Evolutionary conservation across 2,888 invertebrate genomes (phyloP), one percentile per base, ranked within the genome.

Genomic region (Caradrina clavipalpis): DNA sequence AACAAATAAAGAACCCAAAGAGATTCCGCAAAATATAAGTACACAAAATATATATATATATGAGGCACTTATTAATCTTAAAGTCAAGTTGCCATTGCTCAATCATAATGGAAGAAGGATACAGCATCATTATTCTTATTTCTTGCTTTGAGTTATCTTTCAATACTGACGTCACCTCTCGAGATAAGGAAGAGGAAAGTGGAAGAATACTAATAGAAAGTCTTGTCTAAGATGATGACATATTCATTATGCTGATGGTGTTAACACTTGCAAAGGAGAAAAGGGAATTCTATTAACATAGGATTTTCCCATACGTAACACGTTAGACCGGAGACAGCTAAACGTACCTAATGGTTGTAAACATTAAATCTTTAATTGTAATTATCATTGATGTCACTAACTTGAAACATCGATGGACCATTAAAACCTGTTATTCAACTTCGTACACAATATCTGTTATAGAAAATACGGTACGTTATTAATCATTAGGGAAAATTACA

Each of bases 261-360:
- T 57, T 64, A 64, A 79, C 69, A 75, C 61, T 80, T 80, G 65
- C 58, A 59, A 80, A 66, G 58, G 61, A 77, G 76, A 80, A 80
- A 76, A 65, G 80, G 55, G 70, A 75, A 77, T 51, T 21, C 19
- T 65, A 77, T 77, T 77, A 65, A 61, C 80, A 76, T 59, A 50
- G 70, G 71, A 47, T 59, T 77, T 80, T 70, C 80, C 76, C 53
- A 11, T 49, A 55, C 76, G 64, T 59, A 59, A 75, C 31, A 19
- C 51, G 22, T 7, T 21, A 17, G 22, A 35, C 7, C 6, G 21
- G 26, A 53, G 19, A 47, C n/a, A 22, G 17, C 15, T 49, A 31
- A 31, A 15, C n/a, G 19, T 17, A 31, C 6, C 4, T 61, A 60
- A 56, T 45, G 39, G 49, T 49, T 42, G 4, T 42, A 42, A 59